A percentile compares a stretch with the other conserved stretches of the same genome.
Conservation (phyloP, 2,797 vertebrate genomes). For the Hylomyscus alleni region DNA sequence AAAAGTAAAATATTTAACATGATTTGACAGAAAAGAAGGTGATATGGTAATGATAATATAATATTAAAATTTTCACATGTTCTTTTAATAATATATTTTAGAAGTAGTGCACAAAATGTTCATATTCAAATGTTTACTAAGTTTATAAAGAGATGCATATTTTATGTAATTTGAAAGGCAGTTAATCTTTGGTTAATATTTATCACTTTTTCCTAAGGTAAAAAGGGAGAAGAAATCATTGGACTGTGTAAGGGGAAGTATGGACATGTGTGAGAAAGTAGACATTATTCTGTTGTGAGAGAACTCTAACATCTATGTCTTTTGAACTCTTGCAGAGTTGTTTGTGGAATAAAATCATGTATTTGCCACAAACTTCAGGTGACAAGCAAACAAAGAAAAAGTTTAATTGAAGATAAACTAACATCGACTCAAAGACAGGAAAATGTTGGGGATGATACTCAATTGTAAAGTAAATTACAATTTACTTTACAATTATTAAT, state of each 20-base stretch:
- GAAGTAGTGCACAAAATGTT: conserved; percentile 31
- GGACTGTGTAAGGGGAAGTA: not conserved
- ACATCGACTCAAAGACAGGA: not conserved
- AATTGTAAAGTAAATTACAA: not conserved
- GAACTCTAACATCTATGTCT: not conserved
- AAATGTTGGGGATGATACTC: not conserved
- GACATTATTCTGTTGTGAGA: not conserved
- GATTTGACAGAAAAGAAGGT: conserved; percentile 59
- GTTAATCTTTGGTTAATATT: conserved; percentile 3
- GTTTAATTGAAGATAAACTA: not conserved
- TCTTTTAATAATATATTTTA: not conserved
- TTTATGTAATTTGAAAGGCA: not conserved
- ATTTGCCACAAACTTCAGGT: not conserved
- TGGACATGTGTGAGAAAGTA: not conserved
- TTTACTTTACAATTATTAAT: not conserved
- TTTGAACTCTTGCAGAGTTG: not conserved
- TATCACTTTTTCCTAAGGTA: not conserved
- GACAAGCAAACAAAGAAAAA: not conserved
- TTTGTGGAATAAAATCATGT: not conserved
- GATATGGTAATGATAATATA: conserved; percentile 27
- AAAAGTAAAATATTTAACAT: conserved; percentile 61
- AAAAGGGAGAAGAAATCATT: not conserved
- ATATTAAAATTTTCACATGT: conserved; percentile 24
- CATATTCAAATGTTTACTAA: conserved; percentile 45
- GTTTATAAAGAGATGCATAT: conserved; percentile 18